Conservation (phyloP, 2,797 vertebrate genomes). For the Squalus acanthias region DNA sequence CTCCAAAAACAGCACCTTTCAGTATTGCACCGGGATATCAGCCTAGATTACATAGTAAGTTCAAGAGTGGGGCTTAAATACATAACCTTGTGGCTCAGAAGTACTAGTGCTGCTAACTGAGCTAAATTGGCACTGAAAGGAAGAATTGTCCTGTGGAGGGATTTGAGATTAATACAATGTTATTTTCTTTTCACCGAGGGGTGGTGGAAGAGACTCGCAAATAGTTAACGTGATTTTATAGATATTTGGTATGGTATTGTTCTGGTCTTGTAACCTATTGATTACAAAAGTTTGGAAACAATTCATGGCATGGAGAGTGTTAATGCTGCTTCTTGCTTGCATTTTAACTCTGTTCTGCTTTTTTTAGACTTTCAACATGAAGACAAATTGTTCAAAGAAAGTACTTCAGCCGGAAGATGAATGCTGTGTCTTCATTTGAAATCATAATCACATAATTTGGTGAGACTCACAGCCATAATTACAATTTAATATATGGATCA, state of each 20-base stretch:
- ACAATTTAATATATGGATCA: conserved; percentile 39
- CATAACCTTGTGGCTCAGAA: not conserved
- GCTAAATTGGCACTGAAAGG: not conserved
- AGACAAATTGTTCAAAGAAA: conserved; percentile 38
- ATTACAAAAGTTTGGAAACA: not conserved
- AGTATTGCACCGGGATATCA: not conserved
- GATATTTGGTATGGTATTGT: not conserved
- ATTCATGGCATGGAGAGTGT: not conserved
- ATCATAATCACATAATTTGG: conserved; percentile 39
- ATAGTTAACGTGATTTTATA: not conserved
- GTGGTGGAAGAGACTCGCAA: not conserved
- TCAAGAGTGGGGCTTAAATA: not conserved
- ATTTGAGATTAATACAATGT: not conserved
- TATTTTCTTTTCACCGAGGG: not conserved
- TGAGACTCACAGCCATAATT: conserved; percentile 38
- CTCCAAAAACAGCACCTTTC: not conserved
- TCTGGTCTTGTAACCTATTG: not conserved
- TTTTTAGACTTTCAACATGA: conserved; percentile 35
- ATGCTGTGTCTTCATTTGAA: conserved; percentile 37
- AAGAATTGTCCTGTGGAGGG: not conserved
- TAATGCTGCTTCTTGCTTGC: conserved; percentile 6
- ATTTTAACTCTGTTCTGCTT: conserved; percentile 14
- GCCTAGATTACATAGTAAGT: not conserved
- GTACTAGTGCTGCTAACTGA: not conserved
- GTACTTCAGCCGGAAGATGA: conserved; percentile 36